A percentile compares a stretch with the other conserved stretches of the same genome.
phyloP scores from a whole-genome alignment of 2,797 vertebrate species.

The Gambelia wislizenii region DNA sequence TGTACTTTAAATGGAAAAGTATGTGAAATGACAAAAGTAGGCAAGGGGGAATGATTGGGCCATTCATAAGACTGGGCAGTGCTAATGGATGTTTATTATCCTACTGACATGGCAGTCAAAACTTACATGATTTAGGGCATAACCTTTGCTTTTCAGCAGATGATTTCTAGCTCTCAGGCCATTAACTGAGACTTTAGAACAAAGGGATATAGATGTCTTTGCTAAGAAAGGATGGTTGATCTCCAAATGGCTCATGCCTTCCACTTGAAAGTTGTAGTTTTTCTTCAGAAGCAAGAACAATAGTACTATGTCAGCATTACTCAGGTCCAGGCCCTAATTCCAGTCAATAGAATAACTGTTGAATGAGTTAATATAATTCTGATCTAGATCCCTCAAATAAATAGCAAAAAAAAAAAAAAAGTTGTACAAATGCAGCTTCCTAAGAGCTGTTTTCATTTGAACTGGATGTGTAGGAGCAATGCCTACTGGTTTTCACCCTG shows the following conservation, averaged over 20 bases:
- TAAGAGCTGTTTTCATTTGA: not conserved
- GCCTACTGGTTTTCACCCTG: not conserved
- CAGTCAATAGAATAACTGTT: not conserved
- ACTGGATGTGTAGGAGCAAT: too few relatives aligned
- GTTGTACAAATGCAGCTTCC: not conserved
- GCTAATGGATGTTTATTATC: conserved; percentile 35
- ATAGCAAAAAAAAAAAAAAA: not conserved
- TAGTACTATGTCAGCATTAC: not conserved
- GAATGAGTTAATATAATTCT: not conserved
- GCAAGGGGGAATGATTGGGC: not conserved
- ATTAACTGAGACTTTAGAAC: not conserved
- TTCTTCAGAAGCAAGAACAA: not conserved
- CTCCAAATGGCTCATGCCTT: not conserved
- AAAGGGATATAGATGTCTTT: not conserved
- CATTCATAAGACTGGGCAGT: not conserved
- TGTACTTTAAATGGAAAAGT: conserved; percentile 33
- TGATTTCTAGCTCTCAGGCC: conserved; percentile 12
- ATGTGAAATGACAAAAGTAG: conserved; percentile 1
- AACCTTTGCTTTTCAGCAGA: conserved; percentile 10
- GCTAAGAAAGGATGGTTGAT: not conserved
- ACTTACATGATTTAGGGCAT: conserved; percentile 12
- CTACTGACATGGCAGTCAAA: conserved; percentile 18
- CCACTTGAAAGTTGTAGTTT: not conserved
- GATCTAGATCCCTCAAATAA: not conserved
- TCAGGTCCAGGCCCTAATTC: not conserved